phyloP scores from a whole-genome alignment of 2,888 invertebrate species.

The Pelosia muscerda region DNA sequence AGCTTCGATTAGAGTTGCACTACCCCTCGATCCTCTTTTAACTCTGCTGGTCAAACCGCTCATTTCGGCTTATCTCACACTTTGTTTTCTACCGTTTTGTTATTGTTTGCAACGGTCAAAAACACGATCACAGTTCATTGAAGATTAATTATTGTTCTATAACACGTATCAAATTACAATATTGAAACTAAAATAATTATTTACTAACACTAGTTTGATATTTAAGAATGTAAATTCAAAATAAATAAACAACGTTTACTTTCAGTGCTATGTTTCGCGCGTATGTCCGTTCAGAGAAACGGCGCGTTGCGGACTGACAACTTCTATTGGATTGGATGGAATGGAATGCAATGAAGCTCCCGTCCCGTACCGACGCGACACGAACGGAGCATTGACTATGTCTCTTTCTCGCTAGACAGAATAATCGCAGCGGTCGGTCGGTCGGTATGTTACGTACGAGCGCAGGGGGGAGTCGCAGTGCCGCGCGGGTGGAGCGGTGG shows the following conservation, averaged over 20 bases:
- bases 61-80: constrained; percentile 83
- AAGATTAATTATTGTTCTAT: constrained; percentile 59
- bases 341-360: constrained; percentile 58
- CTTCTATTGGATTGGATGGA: constrained; percentile 40
- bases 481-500: not conserved
- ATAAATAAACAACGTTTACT: constrained; percentile 65
- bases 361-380: constrained; percentile 41
- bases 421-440: constrained; percentile 68
- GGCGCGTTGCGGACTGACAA: constrained; percentile 80
- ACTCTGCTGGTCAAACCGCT: constrained; percentile 86
- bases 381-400: constrained; percentile 74
- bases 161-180: constrained; percentile 45
- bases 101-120: constrained; percentile 75
- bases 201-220: constrained; percentile 44
- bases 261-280: constrained; percentile 54
- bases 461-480: constrained; percentile 24
- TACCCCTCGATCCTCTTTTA: constrained; percentile 86
- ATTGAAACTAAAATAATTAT: constrained; percentile 41
- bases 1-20: constrained; percentile 85
- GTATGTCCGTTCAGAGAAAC: constrained; percentile 69
- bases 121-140: constrained; percentile 79
- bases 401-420: constrained; percentile 80
- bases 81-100: constrained; percentile 74
- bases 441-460: constrained; percentile 37
- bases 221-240: constrained; percentile 67